Conservation (phyloP, 1,140 invertebrate species). For the Pseudoatta argentina region DNA sequence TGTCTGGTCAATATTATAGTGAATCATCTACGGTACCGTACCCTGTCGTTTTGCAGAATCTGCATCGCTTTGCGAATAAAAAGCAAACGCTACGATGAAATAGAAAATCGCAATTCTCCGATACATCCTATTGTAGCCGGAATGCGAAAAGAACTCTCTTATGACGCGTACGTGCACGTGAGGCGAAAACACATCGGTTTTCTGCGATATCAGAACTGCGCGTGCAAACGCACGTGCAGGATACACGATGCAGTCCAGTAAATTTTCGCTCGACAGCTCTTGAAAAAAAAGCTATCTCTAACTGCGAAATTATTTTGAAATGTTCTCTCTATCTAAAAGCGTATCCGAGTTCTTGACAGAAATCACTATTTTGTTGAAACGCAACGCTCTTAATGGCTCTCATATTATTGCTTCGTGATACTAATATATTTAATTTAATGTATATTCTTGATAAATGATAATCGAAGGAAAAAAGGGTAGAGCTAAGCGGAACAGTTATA, state of each 20-base stretch:
- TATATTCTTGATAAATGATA: neutral
- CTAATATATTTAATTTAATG: slow-evolving; percentile 8
- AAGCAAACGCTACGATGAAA: slow-evolving; percentile 29
- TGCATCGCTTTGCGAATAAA: slow-evolving; percentile 45
- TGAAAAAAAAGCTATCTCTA: slow-evolving; percentile 23
- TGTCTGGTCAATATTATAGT: neutral
- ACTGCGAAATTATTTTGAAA: slow-evolving; percentile 30
- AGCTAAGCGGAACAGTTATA: neutral
- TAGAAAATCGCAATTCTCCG: slow-evolving; percentile 44
- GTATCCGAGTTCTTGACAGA: neutral
- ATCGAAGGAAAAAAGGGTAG: neutral
- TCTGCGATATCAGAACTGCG: slow-evolving; percentile 29
- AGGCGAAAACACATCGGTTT: slow-evolving; percentile 47
- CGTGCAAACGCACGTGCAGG: slow-evolving; percentile 23
- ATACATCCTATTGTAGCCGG: slow-evolving; percentile 35
- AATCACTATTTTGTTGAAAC: slow-evolving; percentile 1
- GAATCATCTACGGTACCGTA: neutral
- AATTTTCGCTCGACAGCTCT: slow-evolving; percentile 19
- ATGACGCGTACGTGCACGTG: slow-evolving; percentile 46
- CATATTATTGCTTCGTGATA: slow-evolving; percentile 12
- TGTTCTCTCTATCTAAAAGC: neutral
- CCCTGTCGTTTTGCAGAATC: slow-evolving; percentile 26
- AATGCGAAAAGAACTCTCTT: slow-evolving; percentile 55
- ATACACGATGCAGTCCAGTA: slow-evolving; percentile 30
- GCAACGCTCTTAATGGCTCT: neutral